phyloP scores from a whole-genome alignment of 2,888 invertebrate genomes.

The Orgyia antiqua region DNA sequence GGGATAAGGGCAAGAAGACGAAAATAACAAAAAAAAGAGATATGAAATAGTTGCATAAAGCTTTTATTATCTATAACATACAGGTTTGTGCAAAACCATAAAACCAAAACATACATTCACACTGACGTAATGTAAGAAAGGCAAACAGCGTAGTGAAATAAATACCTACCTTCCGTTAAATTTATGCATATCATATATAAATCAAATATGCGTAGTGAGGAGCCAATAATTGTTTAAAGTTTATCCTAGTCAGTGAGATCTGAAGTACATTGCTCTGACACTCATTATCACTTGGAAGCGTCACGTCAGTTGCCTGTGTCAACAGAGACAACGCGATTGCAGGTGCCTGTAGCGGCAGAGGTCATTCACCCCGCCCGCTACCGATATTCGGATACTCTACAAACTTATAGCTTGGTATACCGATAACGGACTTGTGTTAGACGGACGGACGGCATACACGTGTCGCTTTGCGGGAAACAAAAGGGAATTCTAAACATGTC shows the following conservation, averaged over 20 bases:
- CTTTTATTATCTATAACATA: too few species aligned
- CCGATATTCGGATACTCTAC: slow-evolving; percentile 70
- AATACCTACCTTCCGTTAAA: too few species aligned
- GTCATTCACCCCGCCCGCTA: slow-evolving; percentile 63
- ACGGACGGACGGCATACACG: slow-evolving; percentile 37
- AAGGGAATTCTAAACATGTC: slow-evolving; percentile 29
- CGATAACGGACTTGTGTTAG: slow-evolving; percentile 51
- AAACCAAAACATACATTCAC: too few species aligned
- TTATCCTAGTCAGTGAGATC: slow-evolving; percentile 29
- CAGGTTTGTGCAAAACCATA: too few species aligned
- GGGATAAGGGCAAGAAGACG: too few species aligned
- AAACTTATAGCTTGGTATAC: slow-evolving; percentile 37
- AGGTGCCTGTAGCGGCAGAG: slow-evolving; percentile 53
- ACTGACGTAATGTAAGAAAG: too few species aligned
- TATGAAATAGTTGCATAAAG: too few species aligned
- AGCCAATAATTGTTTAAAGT: slow-evolving; percentile 12
- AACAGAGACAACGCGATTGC: slow-evolving; percentile 64
- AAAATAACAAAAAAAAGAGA: too few species aligned
- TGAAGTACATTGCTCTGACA: slow-evolving; percentile 51
- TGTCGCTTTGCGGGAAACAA: slow-evolving; percentile 30
- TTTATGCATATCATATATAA: too few species aligned
- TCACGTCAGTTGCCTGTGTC: slow-evolving; percentile 57
- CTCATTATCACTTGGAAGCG: slow-evolving; percentile 65
- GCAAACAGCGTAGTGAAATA: too few species aligned
- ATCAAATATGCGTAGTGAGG: too few species aligned